Conservation (phyloP, 2,113 vertebrate genomes). For the Oncorhynchus masou region DNA sequence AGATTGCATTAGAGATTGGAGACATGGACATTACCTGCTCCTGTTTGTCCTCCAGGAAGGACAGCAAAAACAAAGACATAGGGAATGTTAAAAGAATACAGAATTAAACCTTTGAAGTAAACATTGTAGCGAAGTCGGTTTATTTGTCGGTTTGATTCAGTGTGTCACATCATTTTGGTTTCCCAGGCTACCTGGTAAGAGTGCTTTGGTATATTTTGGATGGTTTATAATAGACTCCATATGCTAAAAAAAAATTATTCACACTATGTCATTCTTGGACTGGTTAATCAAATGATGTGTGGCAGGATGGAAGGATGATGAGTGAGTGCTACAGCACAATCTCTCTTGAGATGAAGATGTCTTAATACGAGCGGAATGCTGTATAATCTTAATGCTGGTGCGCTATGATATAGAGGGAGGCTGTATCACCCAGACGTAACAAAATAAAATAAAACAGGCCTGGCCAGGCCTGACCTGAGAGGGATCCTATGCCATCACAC, state of each 20-base stretch:
- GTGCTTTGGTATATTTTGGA: too few species aligned
- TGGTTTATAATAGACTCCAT: too few species aligned
- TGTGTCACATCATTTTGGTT: too few species aligned
- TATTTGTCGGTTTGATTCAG: too few species aligned
- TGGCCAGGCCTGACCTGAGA: constrained; percentile 57
- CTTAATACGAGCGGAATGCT: too few species aligned
- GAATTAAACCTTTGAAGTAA: background rate
- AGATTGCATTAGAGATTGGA: constrained; percentile 41
- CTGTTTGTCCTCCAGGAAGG: constrained; percentile 36
- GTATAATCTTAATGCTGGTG: constrained; percentile 30
- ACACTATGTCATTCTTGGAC: too few species aligned
- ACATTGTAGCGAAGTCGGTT: too few species aligned
- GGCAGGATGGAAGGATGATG: background rate
- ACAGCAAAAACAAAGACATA: constrained; percentile 8
- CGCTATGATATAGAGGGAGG: constrained; percentile 35
- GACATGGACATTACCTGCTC: constrained; percentile 24
- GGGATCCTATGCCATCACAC: constrained; percentile 58
- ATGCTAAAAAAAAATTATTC: too few species aligned
- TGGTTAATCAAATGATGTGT: too few species aligned
- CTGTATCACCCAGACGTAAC: constrained; percentile 29
- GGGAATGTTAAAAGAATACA: background rate
- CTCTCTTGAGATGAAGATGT: background rate
- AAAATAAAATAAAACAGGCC: too few species aligned
- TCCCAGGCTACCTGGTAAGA: too few species aligned
- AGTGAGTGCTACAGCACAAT: background rate